Conservation (phyloP, 2,888 invertebrate species). For the Andrena chrysosceles region DNA sequence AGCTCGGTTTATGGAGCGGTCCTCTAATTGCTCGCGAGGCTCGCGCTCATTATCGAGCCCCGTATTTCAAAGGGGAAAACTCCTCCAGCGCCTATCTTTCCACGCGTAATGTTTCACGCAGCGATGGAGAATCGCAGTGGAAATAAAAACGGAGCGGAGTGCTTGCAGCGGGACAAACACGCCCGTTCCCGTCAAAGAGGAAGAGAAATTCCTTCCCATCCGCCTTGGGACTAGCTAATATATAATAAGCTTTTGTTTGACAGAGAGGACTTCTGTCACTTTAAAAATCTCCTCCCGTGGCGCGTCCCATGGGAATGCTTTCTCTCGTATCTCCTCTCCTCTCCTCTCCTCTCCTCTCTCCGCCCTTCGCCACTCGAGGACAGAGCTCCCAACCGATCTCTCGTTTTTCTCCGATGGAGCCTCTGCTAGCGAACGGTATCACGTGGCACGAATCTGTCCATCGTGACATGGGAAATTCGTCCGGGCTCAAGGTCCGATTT, state of each 20-base stretch:
- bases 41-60: slow-evolving; percentile 2
- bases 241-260: slow-evolving; percentile 58
- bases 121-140: not conserved
- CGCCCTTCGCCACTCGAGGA: not conserved
- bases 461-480: slow-evolving; percentile 67
- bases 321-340: slow-evolving; percentile 3
- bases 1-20: not conserved
- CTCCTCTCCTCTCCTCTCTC: not conserved
- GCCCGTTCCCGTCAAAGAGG: not conserved
- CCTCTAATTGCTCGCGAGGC: slow-evolving; percentile 19
- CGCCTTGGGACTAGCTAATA: slow-evolving; percentile 36
- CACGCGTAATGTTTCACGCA: not conserved
- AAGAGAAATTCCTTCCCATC: slow-evolving; percentile 35
- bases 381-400: not conserved
- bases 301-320: slow-evolving; percentile 57
- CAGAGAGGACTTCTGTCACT: slow-evolving; percentile 38
- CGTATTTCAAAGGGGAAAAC: not conserved
- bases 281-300: slow-evolving; percentile 38
- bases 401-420: slow-evolving; percentile 55
- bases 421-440: slow-evolving; percentile 43
- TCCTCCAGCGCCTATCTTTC: too few species aligned
- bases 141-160: not conserved
- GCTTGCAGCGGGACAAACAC: not conserved
- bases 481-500: slow-evolving; percentile 12
- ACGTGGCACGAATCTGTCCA: slow-evolving; percentile 61